These are phyloP conservation scores for Lipotes vexillifer DNA, from an alignment of 2,113 vertebrate species.

Conservation along the genomic window DNA sequence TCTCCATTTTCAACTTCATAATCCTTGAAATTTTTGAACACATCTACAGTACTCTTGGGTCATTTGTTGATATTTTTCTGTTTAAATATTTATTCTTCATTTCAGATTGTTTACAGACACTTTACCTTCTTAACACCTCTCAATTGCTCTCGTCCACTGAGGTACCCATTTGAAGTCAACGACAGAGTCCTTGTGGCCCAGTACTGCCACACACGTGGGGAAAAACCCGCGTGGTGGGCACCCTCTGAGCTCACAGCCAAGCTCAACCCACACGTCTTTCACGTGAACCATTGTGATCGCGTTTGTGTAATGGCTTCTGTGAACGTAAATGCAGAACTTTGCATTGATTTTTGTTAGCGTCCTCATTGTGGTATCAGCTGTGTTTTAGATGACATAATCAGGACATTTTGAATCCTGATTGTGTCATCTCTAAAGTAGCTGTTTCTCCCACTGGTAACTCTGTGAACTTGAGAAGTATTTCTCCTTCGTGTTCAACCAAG, in stretches of 20 bases:
- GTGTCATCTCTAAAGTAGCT: background rate
- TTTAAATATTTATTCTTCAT: background rate
- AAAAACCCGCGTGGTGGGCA: rapidly evolving
- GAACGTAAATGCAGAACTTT: background rate
- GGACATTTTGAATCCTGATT: background rate
- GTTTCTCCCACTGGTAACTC: background rate
- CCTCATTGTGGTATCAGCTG: background rate
- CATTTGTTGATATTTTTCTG: background rate
- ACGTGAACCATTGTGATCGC: too few species aligned
- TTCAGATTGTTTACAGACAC: background rate
- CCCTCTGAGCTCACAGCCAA: background rate
- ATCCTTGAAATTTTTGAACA: background rate
- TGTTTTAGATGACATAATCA: too few species aligned
- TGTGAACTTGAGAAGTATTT: background rate
- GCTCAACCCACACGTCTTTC: background rate
- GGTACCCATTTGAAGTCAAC: background rate
- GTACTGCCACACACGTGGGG: background rate
- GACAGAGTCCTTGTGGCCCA: background rate
- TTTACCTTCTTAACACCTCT: background rate
- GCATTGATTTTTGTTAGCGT: background rate
- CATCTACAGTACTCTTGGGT: background rate
- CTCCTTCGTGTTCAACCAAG: background rate
- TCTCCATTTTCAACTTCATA: background rate
- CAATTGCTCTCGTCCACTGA: background rate
- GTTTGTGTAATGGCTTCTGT: background rate